These are phyloP conservation scores for Brachyhypopomus occidentalis DNA, from an alignment of 2,113 vertebrate genomes.

Conservation along the genomic window DNA sequence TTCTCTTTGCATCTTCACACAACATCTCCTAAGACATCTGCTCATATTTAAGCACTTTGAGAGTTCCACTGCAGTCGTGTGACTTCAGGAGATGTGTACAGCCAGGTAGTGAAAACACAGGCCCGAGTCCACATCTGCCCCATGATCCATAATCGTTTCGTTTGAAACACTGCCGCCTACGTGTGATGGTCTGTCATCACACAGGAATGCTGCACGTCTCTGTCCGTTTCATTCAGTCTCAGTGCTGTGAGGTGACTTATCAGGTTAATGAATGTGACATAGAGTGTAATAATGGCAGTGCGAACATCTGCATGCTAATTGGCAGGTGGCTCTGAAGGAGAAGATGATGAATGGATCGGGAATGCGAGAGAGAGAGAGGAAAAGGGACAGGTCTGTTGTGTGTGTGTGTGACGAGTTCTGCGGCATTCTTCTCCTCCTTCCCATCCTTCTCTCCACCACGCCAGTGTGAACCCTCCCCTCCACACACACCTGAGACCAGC, in stretches of 20 bases:
- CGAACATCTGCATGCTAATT: not conserved
- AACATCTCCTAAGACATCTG: too few relatives aligned
- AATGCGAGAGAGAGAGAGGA: not conserved
- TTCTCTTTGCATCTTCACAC: too few relatives aligned
- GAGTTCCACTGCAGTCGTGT: too few relatives aligned
- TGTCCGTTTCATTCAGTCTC: not conserved
- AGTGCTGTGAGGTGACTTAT: not conserved
- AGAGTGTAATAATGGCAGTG: not conserved
- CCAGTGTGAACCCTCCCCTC: not conserved
- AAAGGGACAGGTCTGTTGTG: not conserved
- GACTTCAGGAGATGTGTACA: too few relatives aligned
- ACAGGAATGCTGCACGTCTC: not conserved
- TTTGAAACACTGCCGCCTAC: not conserved
- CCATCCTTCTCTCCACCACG: not conserved
- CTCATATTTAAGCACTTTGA: too few relatives aligned
- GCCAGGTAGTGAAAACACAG: too few relatives aligned
- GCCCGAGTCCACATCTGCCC: too few relatives aligned
- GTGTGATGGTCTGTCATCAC: not conserved
- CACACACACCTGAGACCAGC: not conserved
- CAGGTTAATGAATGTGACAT: not conserved
- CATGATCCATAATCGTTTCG: too few relatives aligned
- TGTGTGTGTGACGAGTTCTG: not conserved
- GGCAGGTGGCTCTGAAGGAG: not conserved
- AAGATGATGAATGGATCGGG: not conserved
- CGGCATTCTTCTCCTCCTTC: not conserved